phyloP scores from a whole-genome alignment of 2,797 vertebrate species.

The Tokudaia muenninki region DNA sequence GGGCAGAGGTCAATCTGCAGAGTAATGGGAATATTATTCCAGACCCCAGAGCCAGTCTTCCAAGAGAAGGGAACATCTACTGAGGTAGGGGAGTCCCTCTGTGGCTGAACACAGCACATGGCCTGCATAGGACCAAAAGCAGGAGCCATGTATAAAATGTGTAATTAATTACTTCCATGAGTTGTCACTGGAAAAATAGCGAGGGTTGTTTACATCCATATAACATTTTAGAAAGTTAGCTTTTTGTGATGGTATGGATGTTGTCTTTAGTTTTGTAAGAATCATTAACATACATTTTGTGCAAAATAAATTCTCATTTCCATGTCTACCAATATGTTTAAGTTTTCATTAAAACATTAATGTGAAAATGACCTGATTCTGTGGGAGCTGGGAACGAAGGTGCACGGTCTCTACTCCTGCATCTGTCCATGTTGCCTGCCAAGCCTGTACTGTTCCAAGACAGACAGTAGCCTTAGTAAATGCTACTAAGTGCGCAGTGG shows the following conservation, averaged over 20 bases:
- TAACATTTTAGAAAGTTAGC: neutral
- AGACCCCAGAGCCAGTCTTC: neutral
- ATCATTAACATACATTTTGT: neutral
- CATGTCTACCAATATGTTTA: neutral
- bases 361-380: neutral
- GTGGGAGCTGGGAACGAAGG: neutral
- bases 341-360: neutral
- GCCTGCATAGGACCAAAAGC: neutral
- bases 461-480: neutral
- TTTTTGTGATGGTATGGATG: neutral
- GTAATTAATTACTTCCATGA: neutral
- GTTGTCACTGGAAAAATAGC: neutral
- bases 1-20: neutral
- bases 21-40: neutral
- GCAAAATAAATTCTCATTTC: constrained; percentile 32
- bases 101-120: neutral
- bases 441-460: neutral
- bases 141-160: neutral
- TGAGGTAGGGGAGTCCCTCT: neutral
- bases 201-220: neutral
- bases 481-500: neutral
- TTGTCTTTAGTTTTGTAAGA: neutral
- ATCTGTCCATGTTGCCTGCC: neutral
- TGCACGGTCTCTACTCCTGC: neutral
- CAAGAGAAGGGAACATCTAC: neutral